A percentile compares a stretch with the other conserved stretches of the same genome.
Evolutionary conservation across 2,888 invertebrate species (phyloP).

Genomic region (Rambutsinella grinnellia): DNA sequence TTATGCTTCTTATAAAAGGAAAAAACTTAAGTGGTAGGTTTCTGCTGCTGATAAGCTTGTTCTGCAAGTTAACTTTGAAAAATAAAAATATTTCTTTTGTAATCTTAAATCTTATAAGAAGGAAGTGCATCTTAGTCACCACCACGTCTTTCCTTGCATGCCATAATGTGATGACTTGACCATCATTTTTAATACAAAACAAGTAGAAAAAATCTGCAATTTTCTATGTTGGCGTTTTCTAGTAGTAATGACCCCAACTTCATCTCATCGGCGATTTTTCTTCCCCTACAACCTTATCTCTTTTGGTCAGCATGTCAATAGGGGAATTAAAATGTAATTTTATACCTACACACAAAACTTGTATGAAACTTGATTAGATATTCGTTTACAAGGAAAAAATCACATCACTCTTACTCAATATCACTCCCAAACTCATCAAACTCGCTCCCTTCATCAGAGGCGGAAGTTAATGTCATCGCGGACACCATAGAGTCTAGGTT

Average conservation of each 20-base stretch:
- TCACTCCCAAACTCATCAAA: conserved; percentile 40
- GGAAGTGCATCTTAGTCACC: conserved; percentile 15
- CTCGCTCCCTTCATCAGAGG: conserved; percentile 27
- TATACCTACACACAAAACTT: neutral
- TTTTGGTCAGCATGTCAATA: neutral
- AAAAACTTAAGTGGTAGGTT: conserved; percentile 46
- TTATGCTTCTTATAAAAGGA: conserved; percentile 37
- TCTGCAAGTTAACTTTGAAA: conserved; percentile 31
- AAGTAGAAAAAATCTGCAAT: neutral
- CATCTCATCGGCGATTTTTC: neutral
- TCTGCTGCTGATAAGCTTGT: conserved; percentile 24
- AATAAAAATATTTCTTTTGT: conserved; percentile 12
- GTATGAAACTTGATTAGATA: conserved; percentile 13
- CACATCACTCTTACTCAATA: conserved; percentile 36
- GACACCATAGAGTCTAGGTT: conserved; percentile 47
- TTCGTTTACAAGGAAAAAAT: neutral
- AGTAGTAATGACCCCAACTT: conserved; percentile 22
- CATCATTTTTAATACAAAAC: neutral
- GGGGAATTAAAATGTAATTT: conserved; percentile 1
- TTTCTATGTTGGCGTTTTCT: neutral
- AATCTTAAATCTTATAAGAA: conserved; percentile 22
- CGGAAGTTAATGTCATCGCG: conserved; percentile 33
- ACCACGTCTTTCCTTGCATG: neutral
- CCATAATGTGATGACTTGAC: neutral
- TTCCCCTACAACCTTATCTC: too few relatives aligned